Conservation (phyloP, 2,797 vertebrate genomes). For the Chloroceryle inda region DNA sequence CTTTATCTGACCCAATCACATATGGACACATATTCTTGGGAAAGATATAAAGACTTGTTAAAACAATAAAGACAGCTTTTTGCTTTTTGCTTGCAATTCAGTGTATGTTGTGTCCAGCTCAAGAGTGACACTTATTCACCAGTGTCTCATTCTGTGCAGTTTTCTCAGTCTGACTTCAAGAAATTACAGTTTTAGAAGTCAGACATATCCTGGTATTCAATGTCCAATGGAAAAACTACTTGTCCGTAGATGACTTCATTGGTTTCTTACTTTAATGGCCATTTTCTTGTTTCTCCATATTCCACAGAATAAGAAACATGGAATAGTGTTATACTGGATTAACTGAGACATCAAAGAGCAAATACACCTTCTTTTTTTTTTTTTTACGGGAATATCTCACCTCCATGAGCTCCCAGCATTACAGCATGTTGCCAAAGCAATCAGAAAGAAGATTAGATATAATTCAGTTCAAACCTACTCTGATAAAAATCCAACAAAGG, state of each 20-base stretch:
- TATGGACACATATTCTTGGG: no score
- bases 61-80: no score
- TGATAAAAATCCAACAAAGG: conserved; percentile 39
- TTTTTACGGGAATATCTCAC: neutral
- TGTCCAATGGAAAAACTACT: neutral
- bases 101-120: no score
- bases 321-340: neutral
- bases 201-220: neutral
- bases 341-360: conserved; percentile 20
- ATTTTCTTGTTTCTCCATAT: neutral
- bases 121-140: neutral
- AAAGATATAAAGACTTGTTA: no score
- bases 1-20: no score
- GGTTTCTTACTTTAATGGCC: neutral
- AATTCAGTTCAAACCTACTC: conserved; percentile 8
- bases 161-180: neutral
- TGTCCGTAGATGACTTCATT: neutral
- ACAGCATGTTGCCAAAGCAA: neutral
- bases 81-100: no score
- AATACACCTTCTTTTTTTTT: neutral
- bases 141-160: neutral
- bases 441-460: conserved; percentile 13
- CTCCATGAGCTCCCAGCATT: neutral
- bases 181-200: neutral
- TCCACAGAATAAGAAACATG: neutral